Evolutionary conservation across 2,888 invertebrate species (phyloP).

Genomic region (Drosophila robusta): DNA sequence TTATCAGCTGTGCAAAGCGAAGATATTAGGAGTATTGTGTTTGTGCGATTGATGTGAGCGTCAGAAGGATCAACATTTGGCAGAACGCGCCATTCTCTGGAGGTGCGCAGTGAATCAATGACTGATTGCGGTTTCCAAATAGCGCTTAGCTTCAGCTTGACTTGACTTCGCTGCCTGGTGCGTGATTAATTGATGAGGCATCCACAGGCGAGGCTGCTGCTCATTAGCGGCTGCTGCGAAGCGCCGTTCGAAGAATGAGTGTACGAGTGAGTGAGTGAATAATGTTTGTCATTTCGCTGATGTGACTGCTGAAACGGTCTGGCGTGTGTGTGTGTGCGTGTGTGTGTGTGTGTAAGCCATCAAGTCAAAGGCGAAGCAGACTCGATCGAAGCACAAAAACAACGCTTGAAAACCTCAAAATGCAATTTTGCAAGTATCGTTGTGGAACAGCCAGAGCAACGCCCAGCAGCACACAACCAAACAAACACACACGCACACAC

Average conservation of each 20-base stretch:
- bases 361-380: slow-evolving; percentile 27
- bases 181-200: slow-evolving; percentile 55
- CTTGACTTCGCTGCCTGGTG: slow-evolving; percentile 31
- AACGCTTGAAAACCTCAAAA: slow-evolving; percentile 57
- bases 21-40: no score
- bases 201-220: slow-evolving; percentile 37
- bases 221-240: slow-evolving; percentile 43
- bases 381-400: slow-evolving; percentile 41
- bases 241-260: slow-evolving; percentile 8
- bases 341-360: slow-evolving; percentile 10
- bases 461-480: slow-evolving; percentile 7
- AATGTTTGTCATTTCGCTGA: slow-evolving; percentile 28
- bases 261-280: slow-evolving; percentile 27
- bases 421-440: slow-evolving; percentile 70
- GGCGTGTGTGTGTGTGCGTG: background rate
- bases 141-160: slow-evolving; percentile 31
- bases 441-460: slow-evolving; percentile 41
- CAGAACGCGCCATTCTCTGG: background rate
- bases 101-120: slow-evolving; percentile 21
- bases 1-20: no score
- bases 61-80: background rate
- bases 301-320: slow-evolving; percentile 2
- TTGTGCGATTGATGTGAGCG: no score
- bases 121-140: slow-evolving; percentile 36
- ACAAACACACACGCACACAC: background rate